A percentile compares a stretch with the other conserved stretches of the same genome.
Evolutionary conservation across 2,113 vertebrate species (phyloP).

Genomic region (Eulemur rufifrons): DNA sequence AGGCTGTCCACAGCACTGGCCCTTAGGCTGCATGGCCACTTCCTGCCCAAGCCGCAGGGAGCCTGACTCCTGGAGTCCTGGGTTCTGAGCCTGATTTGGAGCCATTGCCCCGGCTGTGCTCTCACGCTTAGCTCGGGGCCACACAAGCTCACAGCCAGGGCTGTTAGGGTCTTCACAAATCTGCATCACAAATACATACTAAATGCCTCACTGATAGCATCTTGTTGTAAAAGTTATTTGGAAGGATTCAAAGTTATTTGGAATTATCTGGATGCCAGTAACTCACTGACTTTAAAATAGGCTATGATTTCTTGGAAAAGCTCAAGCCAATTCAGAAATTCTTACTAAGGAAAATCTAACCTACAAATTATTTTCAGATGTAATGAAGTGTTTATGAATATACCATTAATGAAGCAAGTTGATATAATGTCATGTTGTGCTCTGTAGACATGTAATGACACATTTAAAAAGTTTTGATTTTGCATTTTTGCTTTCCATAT

Average conservation of each 20-base stretch:
- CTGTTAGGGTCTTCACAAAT: background rate
- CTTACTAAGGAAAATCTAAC: background rate
- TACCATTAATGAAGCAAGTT: background rate
- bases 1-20: background rate
- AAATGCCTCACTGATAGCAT: background rate
- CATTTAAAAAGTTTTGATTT: background rate
- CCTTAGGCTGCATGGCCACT: background rate
- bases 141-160: background rate
- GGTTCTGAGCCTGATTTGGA: background rate
- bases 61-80: background rate
- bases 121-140: background rate
- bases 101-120: background rate
- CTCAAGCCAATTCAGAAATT: slow-evolving; percentile 1
- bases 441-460: background rate
- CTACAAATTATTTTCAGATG: background rate
- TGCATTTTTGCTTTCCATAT: slow-evolving; percentile 5
- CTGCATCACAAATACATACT: background rate
- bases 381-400: background rate
- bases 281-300: background rate
- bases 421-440: background rate
- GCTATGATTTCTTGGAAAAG: background rate
- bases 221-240: background rate
- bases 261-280: background rate
- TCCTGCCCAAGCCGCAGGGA: background rate
- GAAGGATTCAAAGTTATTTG: background rate